Evolutionary conservation across 2,888 invertebrate species (phyloP).

Genomic region (Brachylomia viminalis): DNA sequence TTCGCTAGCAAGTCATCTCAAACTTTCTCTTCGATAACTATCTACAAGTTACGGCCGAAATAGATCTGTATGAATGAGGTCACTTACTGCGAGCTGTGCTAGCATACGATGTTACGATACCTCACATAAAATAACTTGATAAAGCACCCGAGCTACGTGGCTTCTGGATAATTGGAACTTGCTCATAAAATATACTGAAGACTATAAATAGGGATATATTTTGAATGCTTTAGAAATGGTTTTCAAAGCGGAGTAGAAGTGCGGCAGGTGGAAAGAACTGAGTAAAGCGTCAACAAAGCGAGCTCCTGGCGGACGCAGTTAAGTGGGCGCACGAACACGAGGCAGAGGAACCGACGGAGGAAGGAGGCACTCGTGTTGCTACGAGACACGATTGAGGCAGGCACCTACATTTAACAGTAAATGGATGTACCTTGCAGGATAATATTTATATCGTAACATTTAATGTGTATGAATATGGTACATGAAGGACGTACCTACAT

Average conservation of each 20-base stretch:
- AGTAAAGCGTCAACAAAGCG: conserved; percentile 36
- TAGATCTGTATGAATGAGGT: conserved; percentile 45
- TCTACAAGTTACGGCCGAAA: conserved; percentile 54
- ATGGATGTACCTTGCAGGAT: background rate
- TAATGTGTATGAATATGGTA: background rate
- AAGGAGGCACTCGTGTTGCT: conserved; percentile 8
- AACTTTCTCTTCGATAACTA: conserved; percentile 70
- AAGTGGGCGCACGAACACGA: conserved; percentile 31
- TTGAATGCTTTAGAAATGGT: conserved; percentile 41
- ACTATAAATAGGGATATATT: conserved; percentile 52
- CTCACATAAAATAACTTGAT: conserved; percentile 39
- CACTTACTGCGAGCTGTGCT: conserved; percentile 23
- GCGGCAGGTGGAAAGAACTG: conserved; percentile 37
- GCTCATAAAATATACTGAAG: conserved; percentile 48
- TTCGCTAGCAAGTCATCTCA: conserved; percentile 72
- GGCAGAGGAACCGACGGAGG: conserved; percentile 19
- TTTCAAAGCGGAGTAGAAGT: conserved; percentile 29
- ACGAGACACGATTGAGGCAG: background rate
- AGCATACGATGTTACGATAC: conserved; percentile 13
- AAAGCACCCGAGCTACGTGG: conserved; percentile 30
- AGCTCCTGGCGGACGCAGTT: conserved; percentile 23
- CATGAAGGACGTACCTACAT: background rate
- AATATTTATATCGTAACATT: background rate
- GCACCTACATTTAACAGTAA: background rate
- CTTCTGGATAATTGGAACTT: conserved; percentile 54